A percentile compares a stretch with the other conserved stretches of the same genome.
Evolutionary conservation across 1,140 invertebrate genomes (phyloP).

Genomic region (Cecropterus lyciades): DNA sequence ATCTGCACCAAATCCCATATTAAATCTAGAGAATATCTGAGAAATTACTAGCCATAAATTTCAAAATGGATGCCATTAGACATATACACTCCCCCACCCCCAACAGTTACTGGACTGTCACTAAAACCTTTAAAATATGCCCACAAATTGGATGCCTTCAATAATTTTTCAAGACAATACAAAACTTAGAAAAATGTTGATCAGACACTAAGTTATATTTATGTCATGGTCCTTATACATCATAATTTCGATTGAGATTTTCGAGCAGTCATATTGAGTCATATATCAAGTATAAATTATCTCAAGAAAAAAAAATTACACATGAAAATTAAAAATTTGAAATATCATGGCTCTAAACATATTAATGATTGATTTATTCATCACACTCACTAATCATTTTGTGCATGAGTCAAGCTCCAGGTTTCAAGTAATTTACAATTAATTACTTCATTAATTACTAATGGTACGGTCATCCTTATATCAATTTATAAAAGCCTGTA

Average conservation of each 20-base stretch:
- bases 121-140: conserved; percentile 48
- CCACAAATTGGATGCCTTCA: conserved; percentile 49
- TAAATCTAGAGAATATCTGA: conserved; percentile 35
- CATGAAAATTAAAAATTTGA: conserved; percentile 34
- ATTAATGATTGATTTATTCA: conserved; percentile 48
- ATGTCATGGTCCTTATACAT: conserved; percentile 72
- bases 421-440: conserved; percentile 52
- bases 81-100: conserved; percentile 23
- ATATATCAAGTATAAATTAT: conserved; percentile 24
- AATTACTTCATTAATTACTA: conserved; percentile 45
- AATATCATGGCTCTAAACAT: conserved; percentile 48
- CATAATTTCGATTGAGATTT: conserved; percentile 57
- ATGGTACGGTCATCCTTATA: conserved; percentile 54
- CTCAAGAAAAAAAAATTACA: conserved; percentile 40
- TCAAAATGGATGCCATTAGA: conserved; percentile 37
- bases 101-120: conserved; percentile 39
- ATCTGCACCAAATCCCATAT: conserved; percentile 30
- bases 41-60: conserved; percentile 33
- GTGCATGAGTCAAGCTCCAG: conserved; percentile 69
- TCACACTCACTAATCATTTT: conserved; percentile 69
- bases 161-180: conserved; percentile 48
- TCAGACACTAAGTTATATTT: conserved; percentile 58
- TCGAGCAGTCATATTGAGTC: conserved; percentile 28
- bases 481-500: conserved; percentile 55
- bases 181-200: conserved; percentile 77